Percentiles rank a stretch among this genome's conserved stretches.
These are phyloP conservation scores for Proisotoma minuta DNA, from an alignment of 2,888 invertebrate species.

Conservation along the genomic window DNA sequence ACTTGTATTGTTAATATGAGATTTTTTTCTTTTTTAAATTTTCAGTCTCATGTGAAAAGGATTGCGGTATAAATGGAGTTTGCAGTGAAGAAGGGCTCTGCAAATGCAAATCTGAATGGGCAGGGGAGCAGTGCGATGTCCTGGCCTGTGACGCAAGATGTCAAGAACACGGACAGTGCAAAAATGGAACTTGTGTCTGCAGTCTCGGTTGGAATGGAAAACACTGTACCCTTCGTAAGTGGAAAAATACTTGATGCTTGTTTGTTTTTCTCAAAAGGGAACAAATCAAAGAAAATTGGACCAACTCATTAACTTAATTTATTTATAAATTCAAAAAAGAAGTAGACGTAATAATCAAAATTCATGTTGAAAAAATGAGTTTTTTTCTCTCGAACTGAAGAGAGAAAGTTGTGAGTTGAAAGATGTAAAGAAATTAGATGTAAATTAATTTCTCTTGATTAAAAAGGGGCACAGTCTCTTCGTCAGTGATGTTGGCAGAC, in stretches of 20 bases:
- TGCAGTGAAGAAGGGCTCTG: constrained; percentile 85
- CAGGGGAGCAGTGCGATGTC: constrained; percentile 84
- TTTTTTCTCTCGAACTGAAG: not conserved
- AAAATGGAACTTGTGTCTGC: constrained; percentile 96
- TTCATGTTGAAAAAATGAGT: not conserved
- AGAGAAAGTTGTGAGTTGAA: not conserved
- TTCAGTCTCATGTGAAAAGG: constrained; percentile 82
- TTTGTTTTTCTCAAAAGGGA: not conserved
- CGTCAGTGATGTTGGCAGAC: not conserved
- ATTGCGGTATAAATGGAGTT: constrained; percentile 89
- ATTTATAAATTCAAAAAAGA: no score
- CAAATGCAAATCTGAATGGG: constrained; percentile 77
- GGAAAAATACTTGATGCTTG: not conserved
- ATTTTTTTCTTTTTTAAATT: constrained; percentile 34
- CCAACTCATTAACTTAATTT: no score
- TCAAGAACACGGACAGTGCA: constrained; percentile 91
- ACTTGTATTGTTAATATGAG: not conserved
- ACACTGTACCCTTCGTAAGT: constrained; percentile 90
- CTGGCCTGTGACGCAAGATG: constrained; percentile 87
- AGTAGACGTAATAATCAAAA: no score
- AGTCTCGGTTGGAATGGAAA: constrained; percentile 97
- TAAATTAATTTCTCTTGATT: constrained; percentile 20
- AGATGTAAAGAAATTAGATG: constrained; percentile 11
- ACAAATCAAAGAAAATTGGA: constrained; percentile 4
- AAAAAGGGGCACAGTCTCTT: constrained; percentile 12